Evolutionary conservation across 1,140 invertebrate species (phyloP).

Genomic region (Trialeurodes vaporariorum): DNA sequence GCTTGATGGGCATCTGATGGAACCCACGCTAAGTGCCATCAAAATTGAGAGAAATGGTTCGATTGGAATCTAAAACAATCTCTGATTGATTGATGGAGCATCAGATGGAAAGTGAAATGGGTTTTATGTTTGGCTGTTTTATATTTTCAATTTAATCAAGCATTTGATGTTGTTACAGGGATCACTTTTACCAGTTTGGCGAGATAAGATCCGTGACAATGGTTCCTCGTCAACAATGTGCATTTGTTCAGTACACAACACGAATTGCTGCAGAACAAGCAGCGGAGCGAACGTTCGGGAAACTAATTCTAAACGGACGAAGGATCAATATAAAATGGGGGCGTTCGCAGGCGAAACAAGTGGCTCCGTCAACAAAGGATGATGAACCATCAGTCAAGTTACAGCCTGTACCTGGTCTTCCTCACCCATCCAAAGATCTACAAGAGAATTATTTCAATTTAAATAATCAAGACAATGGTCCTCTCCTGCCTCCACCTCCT

Average conservation of each 20-base stretch:
- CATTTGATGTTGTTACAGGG: too few species aligned
- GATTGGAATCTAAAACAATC: too few species aligned
- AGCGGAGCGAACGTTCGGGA: conserved; percentile 93
- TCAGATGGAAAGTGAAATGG: too few species aligned
- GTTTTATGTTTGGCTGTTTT: too few species aligned
- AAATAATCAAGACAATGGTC: not conserved
- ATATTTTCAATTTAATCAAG: too few species aligned
- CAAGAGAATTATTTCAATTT: not conserved
- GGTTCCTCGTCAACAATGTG: conserved; percentile 88
- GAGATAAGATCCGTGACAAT: conserved; percentile 90
- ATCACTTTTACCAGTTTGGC: conserved; percentile 98
- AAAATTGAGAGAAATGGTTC: too few species aligned
- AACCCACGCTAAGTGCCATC: too few species aligned
- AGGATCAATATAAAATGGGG: conserved; percentile 96
- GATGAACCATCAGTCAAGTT: not conserved
- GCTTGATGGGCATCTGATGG: too few species aligned
- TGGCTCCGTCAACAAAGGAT: not conserved
- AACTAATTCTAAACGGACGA: conserved; percentile 74
- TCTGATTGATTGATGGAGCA: too few species aligned
- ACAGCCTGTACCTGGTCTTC: not conserved
- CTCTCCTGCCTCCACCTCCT: not conserved
- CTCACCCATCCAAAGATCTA: not conserved
- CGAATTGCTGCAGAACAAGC: conserved; percentile 81
- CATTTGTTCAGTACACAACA: conserved; percentile 93
- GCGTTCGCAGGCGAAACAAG: conserved; percentile 53